phyloP scores from a whole-genome alignment of 2,113 vertebrate species.

The Chloebia gouldiae region DNA sequence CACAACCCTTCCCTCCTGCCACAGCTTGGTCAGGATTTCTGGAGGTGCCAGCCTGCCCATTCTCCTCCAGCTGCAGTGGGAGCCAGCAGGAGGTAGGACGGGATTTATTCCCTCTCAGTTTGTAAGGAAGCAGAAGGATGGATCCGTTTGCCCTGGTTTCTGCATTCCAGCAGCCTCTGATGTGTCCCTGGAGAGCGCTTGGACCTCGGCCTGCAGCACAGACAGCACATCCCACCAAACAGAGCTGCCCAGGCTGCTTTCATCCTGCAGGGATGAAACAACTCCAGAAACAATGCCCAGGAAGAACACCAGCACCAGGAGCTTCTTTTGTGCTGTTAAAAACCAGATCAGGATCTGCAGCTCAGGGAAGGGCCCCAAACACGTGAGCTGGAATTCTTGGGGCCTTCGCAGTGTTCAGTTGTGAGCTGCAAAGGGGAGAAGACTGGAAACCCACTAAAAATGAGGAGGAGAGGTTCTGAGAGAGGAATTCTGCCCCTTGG shows the following conservation, averaged over 20 bases:
- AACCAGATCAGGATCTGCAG: not conserved
- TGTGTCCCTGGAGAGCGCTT: not conserved
- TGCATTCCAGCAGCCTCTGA: not conserved
- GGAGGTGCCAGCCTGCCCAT: not conserved
- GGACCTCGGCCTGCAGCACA: not conserved
- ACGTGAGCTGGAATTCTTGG: rapidly evolving
- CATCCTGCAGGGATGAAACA: not conserved
- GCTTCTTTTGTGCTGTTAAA: not conserved
- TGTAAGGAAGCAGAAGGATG: rapidly evolving
- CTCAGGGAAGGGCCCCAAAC: not conserved
- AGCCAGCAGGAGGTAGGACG: not conserved
- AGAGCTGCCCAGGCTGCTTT: not conserved
- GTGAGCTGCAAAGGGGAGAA: not conserved
- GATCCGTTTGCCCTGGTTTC: rapidly evolving
- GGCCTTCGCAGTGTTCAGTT: rapidly evolving
- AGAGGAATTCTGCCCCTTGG: not conserved
- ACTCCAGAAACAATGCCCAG: not conserved
- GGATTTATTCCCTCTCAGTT: not conserved
- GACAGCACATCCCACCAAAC: not conserved
- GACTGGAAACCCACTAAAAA: not conserved
- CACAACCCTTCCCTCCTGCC: not conserved
- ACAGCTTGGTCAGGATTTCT: not conserved
- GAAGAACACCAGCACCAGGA: not conserved
- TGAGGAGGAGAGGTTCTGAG: not conserved
- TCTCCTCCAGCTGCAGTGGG: not conserved